Conservation (phyloP, 2,888 invertebrate species). For the Drosophila imparisetae region DNA sequence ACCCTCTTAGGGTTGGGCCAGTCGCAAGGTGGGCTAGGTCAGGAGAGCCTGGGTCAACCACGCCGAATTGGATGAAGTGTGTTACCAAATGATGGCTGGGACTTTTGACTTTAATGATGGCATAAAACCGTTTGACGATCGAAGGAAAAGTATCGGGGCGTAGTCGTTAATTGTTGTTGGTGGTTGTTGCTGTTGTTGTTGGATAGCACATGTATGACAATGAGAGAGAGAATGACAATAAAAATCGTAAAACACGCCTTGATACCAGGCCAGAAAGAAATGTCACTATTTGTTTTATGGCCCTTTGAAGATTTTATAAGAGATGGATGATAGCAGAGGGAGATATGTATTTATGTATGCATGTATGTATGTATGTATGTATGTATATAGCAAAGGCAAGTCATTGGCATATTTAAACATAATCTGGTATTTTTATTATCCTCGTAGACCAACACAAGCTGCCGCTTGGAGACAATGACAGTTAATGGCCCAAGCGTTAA, state of each 20-base stretch:
- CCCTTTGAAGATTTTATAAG: slow-evolving; percentile 16
- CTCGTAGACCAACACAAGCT: slow-evolving; percentile 61
- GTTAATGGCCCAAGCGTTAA: slow-evolving; percentile 60
- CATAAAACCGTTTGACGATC: slow-evolving; percentile 47
- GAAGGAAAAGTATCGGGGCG: slow-evolving; percentile 9
- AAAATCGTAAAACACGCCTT: slow-evolving; percentile 71
- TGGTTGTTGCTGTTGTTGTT: slow-evolving; percentile 16
- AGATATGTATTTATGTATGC: not conserved
- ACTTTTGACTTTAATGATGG: slow-evolving; percentile 56
- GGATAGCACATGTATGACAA: slow-evolving; percentile 53
- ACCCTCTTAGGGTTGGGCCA: slow-evolving; percentile 33
- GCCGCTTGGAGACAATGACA: slow-evolving; percentile 66
- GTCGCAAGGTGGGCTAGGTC: slow-evolving; percentile 43
- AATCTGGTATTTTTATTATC: slow-evolving; percentile 77
- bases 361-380: not conserved
- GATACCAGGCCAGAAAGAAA: slow-evolving; percentile 18
- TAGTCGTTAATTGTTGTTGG: slow-evolving; percentile 14
- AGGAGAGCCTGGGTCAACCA: slow-evolving; percentile 18
- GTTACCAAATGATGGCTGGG: slow-evolving; percentile 41
- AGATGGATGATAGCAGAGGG: slow-evolving; percentile 7
- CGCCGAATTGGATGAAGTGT: slow-evolving; percentile 45
- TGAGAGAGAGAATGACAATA: slow-evolving; percentile 60
- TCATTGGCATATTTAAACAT: slow-evolving; percentile 76
- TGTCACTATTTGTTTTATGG: slow-evolving; percentile 54
- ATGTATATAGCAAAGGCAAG: slow-evolving; percentile 8